These are phyloP conservation scores for Arrhopalites spinosus DNA, from an alignment of 2,888 invertebrate species.

Conservation along the genomic window DNA sequence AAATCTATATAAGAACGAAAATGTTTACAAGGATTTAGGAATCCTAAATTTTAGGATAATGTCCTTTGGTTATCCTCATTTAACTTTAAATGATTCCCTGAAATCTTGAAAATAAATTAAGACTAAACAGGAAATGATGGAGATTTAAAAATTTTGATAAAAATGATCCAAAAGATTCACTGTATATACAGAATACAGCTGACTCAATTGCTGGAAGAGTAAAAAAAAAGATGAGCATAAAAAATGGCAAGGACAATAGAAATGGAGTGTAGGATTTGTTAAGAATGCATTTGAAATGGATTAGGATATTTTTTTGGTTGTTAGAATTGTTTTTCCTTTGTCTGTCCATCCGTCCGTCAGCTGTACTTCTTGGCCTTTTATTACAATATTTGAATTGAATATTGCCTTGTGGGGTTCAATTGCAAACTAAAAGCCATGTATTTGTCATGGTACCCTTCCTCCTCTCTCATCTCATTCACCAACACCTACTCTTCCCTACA, in stretches of 20 bases:
- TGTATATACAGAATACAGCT: too few relatives aligned
- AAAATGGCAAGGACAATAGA: neutral
- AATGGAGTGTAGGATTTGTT: neutral
- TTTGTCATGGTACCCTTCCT: constrained; percentile 31
- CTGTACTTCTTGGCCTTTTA: constrained; percentile 10
- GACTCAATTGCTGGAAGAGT: neutral
- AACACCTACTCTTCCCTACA: neutral
- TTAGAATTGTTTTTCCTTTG: constrained; percentile 15
- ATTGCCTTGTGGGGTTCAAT: neutral
- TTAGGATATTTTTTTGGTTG: neutral
- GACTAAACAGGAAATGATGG: too few relatives aligned
- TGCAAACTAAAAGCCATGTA: constrained; percentile 31
- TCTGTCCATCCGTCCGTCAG: constrained; percentile 15
- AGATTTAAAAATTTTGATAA: too few relatives aligned
- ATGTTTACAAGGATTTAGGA: too few relatives aligned
- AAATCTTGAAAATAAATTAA: too few relatives aligned
- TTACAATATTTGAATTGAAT: constrained; percentile 2
- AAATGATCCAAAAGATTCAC: too few relatives aligned
- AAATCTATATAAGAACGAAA: too few relatives aligned
- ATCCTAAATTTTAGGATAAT: too few relatives aligned
- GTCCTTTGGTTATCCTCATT: too few relatives aligned
- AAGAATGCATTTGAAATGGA: constrained; percentile 7
- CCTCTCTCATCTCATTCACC: neutral
- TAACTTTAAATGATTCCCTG: too few relatives aligned
- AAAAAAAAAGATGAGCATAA: neutral